A percentile compares a stretch with the other conserved stretches of the same genome.
Conservation (phyloP, 2,113 vertebrate genomes). For the Chlamydotis undulata region DNA sequence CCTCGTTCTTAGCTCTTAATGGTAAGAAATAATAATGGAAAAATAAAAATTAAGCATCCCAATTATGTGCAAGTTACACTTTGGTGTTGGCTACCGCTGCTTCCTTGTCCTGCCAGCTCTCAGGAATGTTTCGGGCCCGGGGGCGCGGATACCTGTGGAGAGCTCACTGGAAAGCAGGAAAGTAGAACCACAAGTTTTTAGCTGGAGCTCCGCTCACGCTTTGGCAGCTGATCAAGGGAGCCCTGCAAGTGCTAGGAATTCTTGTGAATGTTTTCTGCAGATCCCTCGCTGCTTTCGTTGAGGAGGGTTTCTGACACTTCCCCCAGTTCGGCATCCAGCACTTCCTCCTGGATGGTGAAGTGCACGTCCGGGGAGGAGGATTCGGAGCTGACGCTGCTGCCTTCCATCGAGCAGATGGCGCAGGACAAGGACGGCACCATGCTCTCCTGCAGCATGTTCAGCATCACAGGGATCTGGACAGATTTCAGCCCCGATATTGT, state of each 20-base stretch:
- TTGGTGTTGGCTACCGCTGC: neutral
- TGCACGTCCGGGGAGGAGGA: conserved; percentile 89
- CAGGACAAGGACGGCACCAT: conserved; percentile 84
- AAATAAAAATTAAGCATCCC: conserved; percentile 10
- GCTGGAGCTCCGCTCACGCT: neutral
- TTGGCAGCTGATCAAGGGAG: neutral
- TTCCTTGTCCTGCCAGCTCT: conserved; percentile 19
- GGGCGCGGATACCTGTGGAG: neutral
- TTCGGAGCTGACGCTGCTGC: conserved; percentile 91
- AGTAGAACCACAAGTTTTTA: conserved; percentile 25
- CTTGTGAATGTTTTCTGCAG: conserved; percentile 74
- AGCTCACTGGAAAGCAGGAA: conserved; percentile 33
- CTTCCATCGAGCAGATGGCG: conserved; percentile 87
- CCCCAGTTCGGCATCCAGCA: conserved; percentile 77
- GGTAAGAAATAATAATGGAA: conserved; percentile 19
- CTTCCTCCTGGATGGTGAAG: conserved; percentile 90
- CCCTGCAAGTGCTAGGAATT: conserved; percentile 70
- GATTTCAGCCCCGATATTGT: conserved; percentile 69
- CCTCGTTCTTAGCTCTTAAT: neutral
- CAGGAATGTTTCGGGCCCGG: neutral
- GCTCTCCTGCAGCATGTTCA: conserved; percentile 79
- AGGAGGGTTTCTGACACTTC: conserved; percentile 74
- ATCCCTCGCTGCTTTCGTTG: conserved; percentile 79
- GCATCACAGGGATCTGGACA: conserved; percentile 78
- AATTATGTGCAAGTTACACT: neutral